Base-by-base conservation (phyloP, 2,888 invertebrate genomes). In the Idaea straminata region DNA sequence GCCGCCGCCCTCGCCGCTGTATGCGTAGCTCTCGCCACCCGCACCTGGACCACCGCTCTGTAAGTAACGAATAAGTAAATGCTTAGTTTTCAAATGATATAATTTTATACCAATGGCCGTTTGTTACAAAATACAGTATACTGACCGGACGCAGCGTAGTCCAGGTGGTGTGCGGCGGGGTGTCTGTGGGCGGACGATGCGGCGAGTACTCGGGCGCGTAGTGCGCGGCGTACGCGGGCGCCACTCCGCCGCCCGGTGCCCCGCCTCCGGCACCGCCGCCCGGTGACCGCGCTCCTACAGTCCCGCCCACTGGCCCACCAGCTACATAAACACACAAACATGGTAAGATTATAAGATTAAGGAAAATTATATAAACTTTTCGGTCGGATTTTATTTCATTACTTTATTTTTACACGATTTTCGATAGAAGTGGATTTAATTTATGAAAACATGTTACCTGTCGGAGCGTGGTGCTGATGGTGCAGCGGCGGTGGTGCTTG, bases 201-300 rank as follows among this genome's bases (percentile, higher is more conserved):
- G 92, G 92, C 74, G 91, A 91, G 86, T 92, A 92, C 64, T 91
- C 91, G 65, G 89, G 88, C 77, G 91, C 87, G 84, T 91, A 92
- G 85, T 91, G 91, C 80, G 90, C 76, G 95, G 96, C 71, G 95
- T 95, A 87, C 65, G 84, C 83, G 77, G 81, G 84, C 36, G 95
- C 95, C 71, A 95, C 95, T 75, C 93, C 94, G 76, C 74, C 62
- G 76, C 69, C 83, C 78, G 92, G 94, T 71, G 66, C 89, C 95
- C 95, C 67, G 59, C 62, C 65, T 38, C 63, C 63, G 66, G 77
- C 83, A 62, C 77, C 82, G 77, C 71, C 83, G 75, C 77, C 78
- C 77, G 72, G 72, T 3, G 74, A 72, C 61, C 75, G 72, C 69
- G 71, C 74, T 62, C 69, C 66, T 61, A 71, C 75, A 57, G 16